Percentiles rank a stretch among this genome's conserved stretches.
Conservation (phyloP, 2,797 vertebrate genomes). For the Nyctibius grandis region DNA sequence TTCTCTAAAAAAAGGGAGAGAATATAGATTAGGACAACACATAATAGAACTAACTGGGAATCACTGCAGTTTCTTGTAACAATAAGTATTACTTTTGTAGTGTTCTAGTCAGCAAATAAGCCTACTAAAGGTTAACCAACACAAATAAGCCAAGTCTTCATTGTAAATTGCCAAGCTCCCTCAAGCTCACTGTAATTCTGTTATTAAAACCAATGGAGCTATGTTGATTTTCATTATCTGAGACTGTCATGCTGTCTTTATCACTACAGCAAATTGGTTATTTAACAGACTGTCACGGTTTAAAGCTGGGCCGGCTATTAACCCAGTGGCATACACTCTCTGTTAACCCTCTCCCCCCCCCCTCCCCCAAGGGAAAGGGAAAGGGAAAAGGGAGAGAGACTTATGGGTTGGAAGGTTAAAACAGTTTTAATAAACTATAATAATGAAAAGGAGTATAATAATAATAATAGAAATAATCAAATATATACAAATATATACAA, state of each 20-base stretch:
- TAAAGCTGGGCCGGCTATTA: too few relatives aligned
- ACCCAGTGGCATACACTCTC: too few relatives aligned
- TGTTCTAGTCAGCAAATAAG: background rate
- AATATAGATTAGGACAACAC: background rate
- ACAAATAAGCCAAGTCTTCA: background rate
- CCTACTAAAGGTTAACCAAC: background rate
- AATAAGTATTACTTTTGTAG: background rate
- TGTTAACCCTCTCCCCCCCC: too few relatives aligned
- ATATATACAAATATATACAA: too few relatives aligned
- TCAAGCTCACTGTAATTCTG: background rate
- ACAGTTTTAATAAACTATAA: too few relatives aligned
- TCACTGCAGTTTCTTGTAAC: background rate
- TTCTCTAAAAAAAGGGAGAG: background rate
- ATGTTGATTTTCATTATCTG: background rate
- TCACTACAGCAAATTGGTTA: background rate
- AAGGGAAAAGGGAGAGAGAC: too few relatives aligned
- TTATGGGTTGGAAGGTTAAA: too few relatives aligned
- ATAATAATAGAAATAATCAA: too few relatives aligned
- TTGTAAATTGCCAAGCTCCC: background rate
- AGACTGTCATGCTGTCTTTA: background rate
- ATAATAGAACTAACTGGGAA: background rate
- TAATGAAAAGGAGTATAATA: too few relatives aligned
- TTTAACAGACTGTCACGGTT: background rate
- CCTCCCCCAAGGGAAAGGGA: too few relatives aligned
- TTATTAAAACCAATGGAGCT: background rate